phyloP scores from a whole-genome alignment of 2,113 vertebrate species.

The Merops nubicus region DNA sequence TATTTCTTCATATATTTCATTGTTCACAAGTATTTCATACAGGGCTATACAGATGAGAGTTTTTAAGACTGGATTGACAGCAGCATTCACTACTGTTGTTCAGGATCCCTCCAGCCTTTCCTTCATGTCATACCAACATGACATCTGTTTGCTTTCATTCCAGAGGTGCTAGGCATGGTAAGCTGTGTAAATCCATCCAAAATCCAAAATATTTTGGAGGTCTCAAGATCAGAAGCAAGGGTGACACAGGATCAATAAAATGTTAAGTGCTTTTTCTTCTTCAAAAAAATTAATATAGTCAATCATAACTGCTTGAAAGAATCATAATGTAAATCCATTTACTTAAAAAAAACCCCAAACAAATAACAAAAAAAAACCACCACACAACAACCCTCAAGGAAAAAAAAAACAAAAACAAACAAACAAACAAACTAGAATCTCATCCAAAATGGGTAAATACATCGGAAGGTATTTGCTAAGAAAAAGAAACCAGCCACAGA shows the following conservation, averaged over 20 bases:
- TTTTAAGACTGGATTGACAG: not conserved
- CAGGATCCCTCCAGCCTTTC: not conserved
- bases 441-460: not conserved
- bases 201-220: not conserved
- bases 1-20: not conserved
- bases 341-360: not conserved
- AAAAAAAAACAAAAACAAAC: not conserved
- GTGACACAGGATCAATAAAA: not conserved
- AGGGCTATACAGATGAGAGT: accelerated
- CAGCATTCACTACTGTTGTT: not conserved
- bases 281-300: not conserved
- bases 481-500: not conserved
- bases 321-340: not conserved
- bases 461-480: not conserved
- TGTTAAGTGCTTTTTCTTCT: not conserved
- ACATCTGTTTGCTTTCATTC: not conserved
- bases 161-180: not conserved
- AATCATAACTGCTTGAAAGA: not conserved
- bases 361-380: no score
- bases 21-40: accelerated
- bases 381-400: accelerated
- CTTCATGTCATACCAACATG: not conserved
- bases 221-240: not conserved
- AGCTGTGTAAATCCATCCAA: not conserved
- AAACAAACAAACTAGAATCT: not conserved